A percentile compares a stretch with the other conserved stretches of the same genome.
These are phyloP conservation scores for Sminthurinus aureus DNA, from an alignment of 2,888 invertebrate species.

Conservation along the genomic window DNA sequence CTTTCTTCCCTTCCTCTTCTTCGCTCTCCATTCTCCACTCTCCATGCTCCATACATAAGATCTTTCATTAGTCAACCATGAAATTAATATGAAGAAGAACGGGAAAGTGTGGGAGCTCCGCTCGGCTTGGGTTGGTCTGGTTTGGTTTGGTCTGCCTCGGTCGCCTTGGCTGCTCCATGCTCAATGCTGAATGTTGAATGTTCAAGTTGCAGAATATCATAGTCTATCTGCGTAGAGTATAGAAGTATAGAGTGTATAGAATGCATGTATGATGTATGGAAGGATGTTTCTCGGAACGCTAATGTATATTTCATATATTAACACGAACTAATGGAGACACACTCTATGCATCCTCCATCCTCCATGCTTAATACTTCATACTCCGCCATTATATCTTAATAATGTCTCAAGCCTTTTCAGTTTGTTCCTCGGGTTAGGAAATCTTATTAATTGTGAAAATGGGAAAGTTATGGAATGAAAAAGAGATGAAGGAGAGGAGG, in stretches of 20 bases:
- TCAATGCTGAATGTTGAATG: too few species aligned
- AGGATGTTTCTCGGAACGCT: too few species aligned
- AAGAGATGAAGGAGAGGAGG: not conserved
- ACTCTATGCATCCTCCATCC: not conserved
- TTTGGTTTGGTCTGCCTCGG: too few species aligned
- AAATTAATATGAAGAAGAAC: constrained; percentile 30
- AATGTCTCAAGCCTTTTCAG: not conserved
- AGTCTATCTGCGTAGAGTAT: not conserved
- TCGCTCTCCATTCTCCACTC: not conserved
- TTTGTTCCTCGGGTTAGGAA: not conserved
- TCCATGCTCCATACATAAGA: not conserved
- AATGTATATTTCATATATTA: too few species aligned
- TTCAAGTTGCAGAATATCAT: not conserved
- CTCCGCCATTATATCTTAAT: not conserved
- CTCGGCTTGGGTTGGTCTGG: too few species aligned
- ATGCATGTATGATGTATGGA: too few species aligned
- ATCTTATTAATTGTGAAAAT: constrained; percentile 21
- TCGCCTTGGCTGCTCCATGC: too few species aligned
- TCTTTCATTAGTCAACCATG: constrained; percentile 37
- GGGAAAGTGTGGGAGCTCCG: constrained; percentile 7
- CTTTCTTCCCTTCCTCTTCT: not conserved
- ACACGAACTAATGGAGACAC: not conserved
- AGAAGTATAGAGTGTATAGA: not conserved
- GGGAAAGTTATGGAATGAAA: constrained; percentile 8
- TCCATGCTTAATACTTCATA: too few species aligned